Conservation (phyloP, 2,888 invertebrate species). For the Morpho helenor region DNA sequence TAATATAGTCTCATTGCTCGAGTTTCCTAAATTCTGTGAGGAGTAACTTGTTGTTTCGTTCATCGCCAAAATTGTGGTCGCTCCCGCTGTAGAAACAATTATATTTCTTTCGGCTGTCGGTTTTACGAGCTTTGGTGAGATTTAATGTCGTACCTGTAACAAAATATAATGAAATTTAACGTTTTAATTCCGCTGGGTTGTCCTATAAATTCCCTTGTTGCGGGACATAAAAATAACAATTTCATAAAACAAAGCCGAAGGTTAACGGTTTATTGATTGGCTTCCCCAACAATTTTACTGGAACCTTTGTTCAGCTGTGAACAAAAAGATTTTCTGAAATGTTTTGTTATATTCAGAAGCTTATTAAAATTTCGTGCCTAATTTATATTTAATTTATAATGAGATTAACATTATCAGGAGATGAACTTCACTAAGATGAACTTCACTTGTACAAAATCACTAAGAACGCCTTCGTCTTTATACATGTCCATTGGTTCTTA, state of each 20-base stretch:
- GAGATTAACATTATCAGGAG: no score
- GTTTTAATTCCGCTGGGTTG: conserved; percentile 26
- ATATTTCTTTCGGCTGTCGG: conserved; percentile 50
- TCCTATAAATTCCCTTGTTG: conserved; percentile 13
- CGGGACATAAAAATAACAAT: conserved; percentile 11
- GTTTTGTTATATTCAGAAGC: no score
- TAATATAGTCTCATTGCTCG: background rate
- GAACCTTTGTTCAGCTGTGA: no score
- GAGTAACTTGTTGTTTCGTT: conserved; percentile 44
- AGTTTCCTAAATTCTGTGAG: background rate
- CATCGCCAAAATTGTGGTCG: conserved; percentile 46
- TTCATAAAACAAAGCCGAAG: conserved; percentile 9
- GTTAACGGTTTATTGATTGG: conserved; percentile 10
- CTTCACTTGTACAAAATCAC: no score
- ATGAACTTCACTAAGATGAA: no score
- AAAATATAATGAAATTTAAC: conserved; percentile 52
- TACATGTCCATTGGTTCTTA: no score
- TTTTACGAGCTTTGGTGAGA: conserved; percentile 52
- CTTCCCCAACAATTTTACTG: background rate
- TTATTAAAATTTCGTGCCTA: no score
- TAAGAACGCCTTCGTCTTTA: no score
- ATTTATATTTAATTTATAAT: no score
- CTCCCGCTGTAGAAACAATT: conserved; percentile 36
- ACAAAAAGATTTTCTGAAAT: no score
- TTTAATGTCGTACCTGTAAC: conserved; percentile 62